Evolutionary conservation across 2,888 invertebrate genomes (phyloP), one percentile per base, ranked within the genome.

Genomic region (Capitulum mitella): DNA sequence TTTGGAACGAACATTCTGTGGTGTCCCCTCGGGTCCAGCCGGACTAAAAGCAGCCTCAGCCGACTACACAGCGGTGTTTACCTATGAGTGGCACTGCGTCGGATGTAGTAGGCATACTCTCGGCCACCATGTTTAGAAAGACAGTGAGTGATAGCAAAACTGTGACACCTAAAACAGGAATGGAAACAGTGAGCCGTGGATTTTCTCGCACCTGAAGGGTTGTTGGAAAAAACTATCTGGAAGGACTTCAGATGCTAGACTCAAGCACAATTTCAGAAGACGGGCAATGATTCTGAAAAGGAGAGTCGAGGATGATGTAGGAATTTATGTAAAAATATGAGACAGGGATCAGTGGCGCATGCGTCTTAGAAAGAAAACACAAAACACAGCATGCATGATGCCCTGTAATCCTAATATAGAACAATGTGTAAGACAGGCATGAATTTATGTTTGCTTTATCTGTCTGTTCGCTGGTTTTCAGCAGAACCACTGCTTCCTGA

Each of bases 11-110:
- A 10, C 16, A 14, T 58, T 58, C 22, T 58, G n/a, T 58, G 29
- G 58, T 29, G 22, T 58, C 58, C 58, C 29, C 58, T 58, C 58
- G 29, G 58, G 16, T 58, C 22, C 29, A 43, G 43, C 12, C 43
- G 43, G 43, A n/a, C n/a, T 12, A 43, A 43, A 43, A 43, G 22
- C 26, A 26, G 22, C 51, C 26, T 19, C 51, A 6, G 26, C 6
- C 51, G 51, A 26, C 26, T 6, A 26, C 51, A 26, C 51, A 22
- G 22, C 5, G 26, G 26, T 70, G 29, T 70, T 70, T 70, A 95
- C 98, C 98, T 93, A 98, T 97, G 90, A 98, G 91, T 89, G 98
- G 98, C 90, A 98, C 97, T 89, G 98, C 97, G 90, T 98, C 98
- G 89, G 98, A 98, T 89, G 98, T 98, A 91, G 95, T 97, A 89